Conservation (phyloP, 2,888 invertebrate genomes). For the Camponotus fellah region DNA sequence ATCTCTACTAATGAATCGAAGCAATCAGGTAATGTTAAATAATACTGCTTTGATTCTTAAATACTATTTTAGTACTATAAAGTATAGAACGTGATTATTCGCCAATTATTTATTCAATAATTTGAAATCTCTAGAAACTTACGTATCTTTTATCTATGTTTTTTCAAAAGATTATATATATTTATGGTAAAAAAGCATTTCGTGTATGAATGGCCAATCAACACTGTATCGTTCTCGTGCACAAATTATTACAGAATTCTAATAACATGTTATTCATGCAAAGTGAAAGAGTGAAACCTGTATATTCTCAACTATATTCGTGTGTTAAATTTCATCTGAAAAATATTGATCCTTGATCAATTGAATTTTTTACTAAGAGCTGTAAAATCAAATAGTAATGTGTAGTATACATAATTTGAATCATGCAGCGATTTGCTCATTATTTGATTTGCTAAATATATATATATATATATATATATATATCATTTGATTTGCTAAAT, state of each 20-base stretch:
- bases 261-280: conserved; percentile 6
- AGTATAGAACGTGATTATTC: conserved; percentile 61
- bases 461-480: too few relatives aligned
- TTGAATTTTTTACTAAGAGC: background rate
- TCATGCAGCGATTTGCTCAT: background rate
- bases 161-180: conserved; percentile 47
- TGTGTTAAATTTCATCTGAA: background rate
- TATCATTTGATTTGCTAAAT: too few relatives aligned
- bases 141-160: conserved; percentile 22
- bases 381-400: conserved; percentile 18
- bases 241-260: conserved; percentile 25
- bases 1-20: conserved; percentile 73
- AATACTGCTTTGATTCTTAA: conserved; percentile 65
- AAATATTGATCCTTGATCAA: background rate
- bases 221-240: conserved; percentile 14
- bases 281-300: conserved; percentile 9
- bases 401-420: background rate
- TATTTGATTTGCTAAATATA: background rate
- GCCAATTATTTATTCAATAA: conserved; percentile 72
- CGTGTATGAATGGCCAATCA: background rate
- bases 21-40: conserved; percentile 69
- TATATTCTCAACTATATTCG: background rate
- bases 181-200: conserved; percentile 11
- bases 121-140: conserved; percentile 63
- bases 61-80: conserved; percentile 72